Percentiles rank a stretch among this genome's conserved stretches.
Evolutionary conservation across 2,888 invertebrate genomes (phyloP).

Genomic region (Netelia inedita): DNA sequence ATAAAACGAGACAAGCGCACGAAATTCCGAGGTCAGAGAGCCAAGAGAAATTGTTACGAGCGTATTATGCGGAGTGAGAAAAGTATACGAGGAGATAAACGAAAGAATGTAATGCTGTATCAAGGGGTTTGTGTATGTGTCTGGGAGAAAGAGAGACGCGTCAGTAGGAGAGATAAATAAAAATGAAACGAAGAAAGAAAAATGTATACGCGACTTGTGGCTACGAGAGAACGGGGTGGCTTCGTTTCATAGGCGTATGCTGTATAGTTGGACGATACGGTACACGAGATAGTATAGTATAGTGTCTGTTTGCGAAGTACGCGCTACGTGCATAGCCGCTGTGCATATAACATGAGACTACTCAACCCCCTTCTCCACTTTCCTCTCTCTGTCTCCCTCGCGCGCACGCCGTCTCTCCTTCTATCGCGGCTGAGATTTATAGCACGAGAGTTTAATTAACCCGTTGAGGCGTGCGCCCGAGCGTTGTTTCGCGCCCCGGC

Average conservation of each 20-base stretch:
- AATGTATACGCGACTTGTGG: conserved; percentile 46
- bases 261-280: not conserved
- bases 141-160: not conserved
- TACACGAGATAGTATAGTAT: conserved; percentile 9
- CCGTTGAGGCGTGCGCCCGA: conserved; percentile 69
- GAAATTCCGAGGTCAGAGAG: not conserved
- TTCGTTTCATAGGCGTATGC: conserved; percentile 17
- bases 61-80: conserved; percentile 16
- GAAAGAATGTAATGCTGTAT: not conserved
- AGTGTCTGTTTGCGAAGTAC: conserved; percentile 24
- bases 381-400: not conserved
- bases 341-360: conserved; percentile 33
- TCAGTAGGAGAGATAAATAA: conserved; percentile 41
- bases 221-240: conserved; percentile 26
- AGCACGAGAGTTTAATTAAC: conserved; percentile 74
- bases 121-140: not conserved
- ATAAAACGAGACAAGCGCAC: not conserved
- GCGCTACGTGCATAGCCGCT: conserved; percentile 28
- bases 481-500: conserved; percentile 67
- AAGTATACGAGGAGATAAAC: conserved; percentile 5
- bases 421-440: conserved; percentile 70
- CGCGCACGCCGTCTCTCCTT: conserved; percentile 29
- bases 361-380: conserved; percentile 3
- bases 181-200: conserved; percentile 43
- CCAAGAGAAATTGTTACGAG: conserved; percentile 6